Evolutionary conservation across 35 echinoderm and acorn worm species (phyloP).

Genomic region (Apostichopus parvimensis): DNA sequence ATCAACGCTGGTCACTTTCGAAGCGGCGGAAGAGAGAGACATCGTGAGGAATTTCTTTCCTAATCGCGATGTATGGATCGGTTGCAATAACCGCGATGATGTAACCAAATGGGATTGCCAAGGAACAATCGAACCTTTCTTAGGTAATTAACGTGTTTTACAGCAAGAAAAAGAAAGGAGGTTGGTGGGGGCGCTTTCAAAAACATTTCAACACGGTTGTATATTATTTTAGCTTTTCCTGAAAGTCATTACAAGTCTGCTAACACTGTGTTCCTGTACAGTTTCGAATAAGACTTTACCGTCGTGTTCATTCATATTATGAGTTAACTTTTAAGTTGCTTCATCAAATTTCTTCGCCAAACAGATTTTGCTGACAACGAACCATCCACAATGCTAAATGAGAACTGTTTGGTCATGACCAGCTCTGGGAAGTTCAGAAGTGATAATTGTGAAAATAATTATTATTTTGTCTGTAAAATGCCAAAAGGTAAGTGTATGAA

Average conservation of each 20-base stretch:
- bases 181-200: too few relatives aligned
- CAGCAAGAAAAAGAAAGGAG: too few relatives aligned
- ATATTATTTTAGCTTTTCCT: too few relatives aligned
- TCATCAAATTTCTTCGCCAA: background rate
- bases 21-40: constrained; percentile 2
- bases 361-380: constrained; percentile 18
- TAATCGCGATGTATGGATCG: constrained; percentile 21
- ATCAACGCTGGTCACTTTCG: background rate
- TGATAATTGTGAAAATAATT: background rate
- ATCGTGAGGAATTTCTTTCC: constrained; percentile 23
- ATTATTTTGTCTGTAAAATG: constrained; percentile 22
- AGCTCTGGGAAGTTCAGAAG: background rate
- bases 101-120: background rate
- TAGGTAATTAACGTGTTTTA: background rate
- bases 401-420: background rate
- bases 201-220: too few relatives aligned
- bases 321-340: too few relatives aligned
- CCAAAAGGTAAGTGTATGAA: background rate
- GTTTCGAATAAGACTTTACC: too few relatives aligned
- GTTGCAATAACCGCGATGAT: constrained; percentile 17
- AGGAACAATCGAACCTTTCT: background rate
- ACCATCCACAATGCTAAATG: background rate
- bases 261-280: too few relatives aligned
- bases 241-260: too few relatives aligned
- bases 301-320: too few relatives aligned